Conservation (phyloP, 2,797 vertebrate species). For the Gymnocypris eckloni region DNA sequence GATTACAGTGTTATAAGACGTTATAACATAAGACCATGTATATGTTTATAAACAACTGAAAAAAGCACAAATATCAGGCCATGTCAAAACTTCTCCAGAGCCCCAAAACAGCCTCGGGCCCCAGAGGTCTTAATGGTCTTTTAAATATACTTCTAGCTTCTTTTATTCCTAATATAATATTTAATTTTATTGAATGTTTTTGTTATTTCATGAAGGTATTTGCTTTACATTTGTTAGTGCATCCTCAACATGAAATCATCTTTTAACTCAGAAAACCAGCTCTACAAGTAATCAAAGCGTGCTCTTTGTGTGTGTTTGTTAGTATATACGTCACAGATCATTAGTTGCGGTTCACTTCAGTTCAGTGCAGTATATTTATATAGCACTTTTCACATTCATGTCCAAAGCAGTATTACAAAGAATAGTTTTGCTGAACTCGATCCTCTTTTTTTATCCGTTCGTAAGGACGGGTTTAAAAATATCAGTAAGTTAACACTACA, state of each 20-base stretch:
- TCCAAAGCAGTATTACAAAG: constrained; percentile 25
- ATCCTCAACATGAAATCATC: background rate
- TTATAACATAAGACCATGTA: no score
- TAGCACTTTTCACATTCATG: constrained; percentile 1
- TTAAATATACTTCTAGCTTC: background rate
- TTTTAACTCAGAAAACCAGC: constrained; percentile 1
- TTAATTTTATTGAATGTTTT: no score
- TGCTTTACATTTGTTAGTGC: background rate
- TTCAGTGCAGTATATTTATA: background rate
- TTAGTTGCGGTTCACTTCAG: constrained; percentile 25
- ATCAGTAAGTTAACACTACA: constrained; percentile 46
- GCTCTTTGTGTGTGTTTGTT: constrained; percentile 17
- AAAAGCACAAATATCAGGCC: no score
- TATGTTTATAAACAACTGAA: no score
- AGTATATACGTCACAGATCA: constrained; percentile 30
- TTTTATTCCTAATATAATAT: background rate
- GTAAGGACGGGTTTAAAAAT: constrained; percentile 52
- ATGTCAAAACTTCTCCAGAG: no score
- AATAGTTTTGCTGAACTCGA: constrained; percentile 40
- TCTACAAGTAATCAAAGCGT: constrained; percentile 38
- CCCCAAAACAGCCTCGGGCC: no score
- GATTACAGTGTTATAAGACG: no score
- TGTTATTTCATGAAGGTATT: background rate
- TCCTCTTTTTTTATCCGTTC: constrained; percentile 19
- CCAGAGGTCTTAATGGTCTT: background rate